phyloP scores from a whole-genome alignment of 2,797 vertebrate species.

The Peromyscus nudipes region DNA sequence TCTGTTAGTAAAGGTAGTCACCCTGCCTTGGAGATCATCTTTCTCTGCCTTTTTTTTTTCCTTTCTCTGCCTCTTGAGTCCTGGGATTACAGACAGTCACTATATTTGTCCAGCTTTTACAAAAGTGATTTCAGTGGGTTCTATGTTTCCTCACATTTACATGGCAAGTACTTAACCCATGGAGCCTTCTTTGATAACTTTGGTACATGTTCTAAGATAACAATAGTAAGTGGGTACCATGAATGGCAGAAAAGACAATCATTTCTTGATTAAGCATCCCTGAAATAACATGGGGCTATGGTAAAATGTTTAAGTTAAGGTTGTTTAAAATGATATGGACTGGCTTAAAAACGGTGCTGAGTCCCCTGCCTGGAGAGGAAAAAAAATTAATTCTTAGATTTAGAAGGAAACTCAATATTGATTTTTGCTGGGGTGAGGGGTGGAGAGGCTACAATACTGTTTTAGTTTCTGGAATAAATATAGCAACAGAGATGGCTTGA shows the following conservation, averaged over 20 bases:
- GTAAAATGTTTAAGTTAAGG: conserved; percentile 62
- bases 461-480: conserved; percentile 77
- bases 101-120: background rate
- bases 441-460: conserved; percentile 66
- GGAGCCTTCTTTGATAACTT: background rate
- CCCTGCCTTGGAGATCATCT: background rate
- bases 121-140: background rate
- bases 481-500: conserved; percentile 67
- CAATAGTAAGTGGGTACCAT: conserved; percentile 54
- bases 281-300: conserved; percentile 45
- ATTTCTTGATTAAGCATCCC: conserved; percentile 51
- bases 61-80: background rate
- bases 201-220: conserved; percentile 60
- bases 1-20: background rate
- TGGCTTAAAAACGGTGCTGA: conserved; percentile 63
- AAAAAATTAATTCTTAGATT: conserved; percentile 75
- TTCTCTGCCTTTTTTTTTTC: background rate
- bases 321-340: conserved; percentile 51
- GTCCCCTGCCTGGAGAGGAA: conserved; percentile 25
- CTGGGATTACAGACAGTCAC: background rate
- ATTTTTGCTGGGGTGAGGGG: conserved; percentile 28
- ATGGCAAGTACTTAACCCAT: too few relatives aligned
- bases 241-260: conserved; percentile 49
- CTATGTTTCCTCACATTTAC: background rate
- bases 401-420: conserved; percentile 75